phyloP scores from a whole-genome alignment of 2,113 vertebrate species.

The Romanogobio albipinnatus region DNA sequence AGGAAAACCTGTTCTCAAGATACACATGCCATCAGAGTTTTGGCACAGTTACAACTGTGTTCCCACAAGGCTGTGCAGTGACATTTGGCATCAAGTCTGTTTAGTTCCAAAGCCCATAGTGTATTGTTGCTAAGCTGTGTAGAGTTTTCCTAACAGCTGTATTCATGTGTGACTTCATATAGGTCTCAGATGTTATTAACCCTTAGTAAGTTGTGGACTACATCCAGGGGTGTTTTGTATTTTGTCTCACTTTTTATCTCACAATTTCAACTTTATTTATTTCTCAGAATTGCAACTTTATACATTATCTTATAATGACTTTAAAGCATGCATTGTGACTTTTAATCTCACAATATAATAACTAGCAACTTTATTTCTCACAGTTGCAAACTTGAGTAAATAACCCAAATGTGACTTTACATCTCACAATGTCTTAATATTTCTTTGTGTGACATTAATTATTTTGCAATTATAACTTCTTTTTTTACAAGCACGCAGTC shows the following conservation, averaged over 20 bases:
- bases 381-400: not conserved
- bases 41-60: constrained; percentile 32
- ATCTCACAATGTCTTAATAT: not conserved
- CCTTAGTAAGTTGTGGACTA: not conserved
- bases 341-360: not conserved
- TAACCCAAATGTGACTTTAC: not conserved
- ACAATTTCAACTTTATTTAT: too few relatives aligned
- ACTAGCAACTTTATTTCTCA: not conserved
- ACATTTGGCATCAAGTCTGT: constrained; percentile 37
- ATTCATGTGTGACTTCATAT: constrained; percentile 32
- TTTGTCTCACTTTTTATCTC: not conserved
- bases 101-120: constrained; percentile 24
- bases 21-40: not conserved
- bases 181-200: not conserved
- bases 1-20: constrained; percentile 11
- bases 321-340: not conserved
- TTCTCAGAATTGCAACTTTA: not conserved
- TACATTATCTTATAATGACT: not conserved
- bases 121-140: constrained; percentile 6
- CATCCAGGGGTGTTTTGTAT: not conserved
- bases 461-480: not conserved
- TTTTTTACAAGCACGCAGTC: not conserved
- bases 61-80: constrained; percentile 24
- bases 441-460: not conserved
- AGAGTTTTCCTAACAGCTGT: constrained; percentile 37